Base-by-base conservation (phyloP, 2,797 vertebrate species). In the Aeoliscus strigatus region DNA sequence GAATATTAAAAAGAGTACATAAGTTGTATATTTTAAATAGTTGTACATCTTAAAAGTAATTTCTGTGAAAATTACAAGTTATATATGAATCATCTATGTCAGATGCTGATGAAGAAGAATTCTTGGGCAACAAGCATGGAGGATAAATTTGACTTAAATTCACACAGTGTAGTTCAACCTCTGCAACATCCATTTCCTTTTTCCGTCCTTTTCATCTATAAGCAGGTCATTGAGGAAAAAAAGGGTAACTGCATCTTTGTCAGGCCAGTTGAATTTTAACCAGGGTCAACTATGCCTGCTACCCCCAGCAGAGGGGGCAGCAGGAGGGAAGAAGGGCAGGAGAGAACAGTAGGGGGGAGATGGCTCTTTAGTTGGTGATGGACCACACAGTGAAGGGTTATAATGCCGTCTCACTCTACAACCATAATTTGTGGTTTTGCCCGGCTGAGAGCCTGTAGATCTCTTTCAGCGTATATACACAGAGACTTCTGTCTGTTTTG, bases 241-340 rank as follows among this genome's bases (percentile, higher is more conserved):
- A 64, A 21, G 27, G 52, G 63, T 32, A 45, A 52, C 51, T 15
- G 13, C 9, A 30, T 56, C 60, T 64, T 75, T 75, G 64, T 70
- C 35, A 15, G 13, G 29, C 50, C 33, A 40, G 73, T 79, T 78
- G 66, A 76, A 86, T 79, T 84, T 83, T 73, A 81, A 81, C 75
- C 73, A 75, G 79, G 79, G 79, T 82, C 70, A 83, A 79, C 77
- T 73, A 75, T 83, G 71, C 73, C 71, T 51, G 37, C 62, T 49
- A 68, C 60, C 69, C 73, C 81, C 82, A 82, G 81, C 76, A 83
- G 81, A 80, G 77, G 78, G 71, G 70, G 82, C 66, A 83, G 73
- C 66, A 62, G 58, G 70, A 74, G 70, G 80, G 60, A 15, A 57
- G 56, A 72, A 70, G 63, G 66, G 70, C 60, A 55, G 35, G 43